These are phyloP conservation scores for Drosophila limbata DNA, from an alignment of 2,888 invertebrate genomes.

Conservation along the genomic window DNA sequence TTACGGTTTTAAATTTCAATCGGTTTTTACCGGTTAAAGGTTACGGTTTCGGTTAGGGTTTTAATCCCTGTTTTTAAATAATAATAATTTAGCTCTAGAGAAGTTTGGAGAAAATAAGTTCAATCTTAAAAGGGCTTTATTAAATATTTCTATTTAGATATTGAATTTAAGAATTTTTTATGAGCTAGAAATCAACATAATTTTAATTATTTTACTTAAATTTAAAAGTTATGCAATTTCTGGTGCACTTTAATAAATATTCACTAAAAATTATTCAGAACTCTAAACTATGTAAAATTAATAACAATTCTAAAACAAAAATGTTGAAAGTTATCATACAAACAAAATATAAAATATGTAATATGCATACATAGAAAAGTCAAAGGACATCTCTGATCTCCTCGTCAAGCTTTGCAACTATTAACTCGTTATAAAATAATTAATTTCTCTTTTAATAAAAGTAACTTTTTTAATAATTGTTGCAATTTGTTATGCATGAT, in stretches of 20 bases:
- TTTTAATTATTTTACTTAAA: not conserved
- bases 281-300: not conserved
- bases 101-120: not conserved
- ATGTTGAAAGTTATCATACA: not conserved
- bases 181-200: no score
- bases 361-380: not conserved
- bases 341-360: not conserved
- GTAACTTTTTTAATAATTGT: constrained; percentile 24
- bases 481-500: constrained; percentile 49
- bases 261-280: no score
- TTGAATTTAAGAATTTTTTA: not conserved
- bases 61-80: no score
- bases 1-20: no score
- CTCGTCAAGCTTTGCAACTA: constrained; percentile 7
- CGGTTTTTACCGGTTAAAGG: no score
- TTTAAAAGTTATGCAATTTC: not conserved
- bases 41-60: no score
- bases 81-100: not conserved
- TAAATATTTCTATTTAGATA: not conserved
- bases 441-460: constrained; percentile 73
- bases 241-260: not conserved
- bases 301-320: not conserved
- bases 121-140: not conserved
- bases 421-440: constrained; percentile 71
- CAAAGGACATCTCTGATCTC: not conserved